Percentiles rank a stretch among this genome's conserved stretches.
These are phyloP conservation scores for Nomada hirtipes DNA, from an alignment of 2,888 invertebrate genomes.

Conservation along the genomic window DNA sequence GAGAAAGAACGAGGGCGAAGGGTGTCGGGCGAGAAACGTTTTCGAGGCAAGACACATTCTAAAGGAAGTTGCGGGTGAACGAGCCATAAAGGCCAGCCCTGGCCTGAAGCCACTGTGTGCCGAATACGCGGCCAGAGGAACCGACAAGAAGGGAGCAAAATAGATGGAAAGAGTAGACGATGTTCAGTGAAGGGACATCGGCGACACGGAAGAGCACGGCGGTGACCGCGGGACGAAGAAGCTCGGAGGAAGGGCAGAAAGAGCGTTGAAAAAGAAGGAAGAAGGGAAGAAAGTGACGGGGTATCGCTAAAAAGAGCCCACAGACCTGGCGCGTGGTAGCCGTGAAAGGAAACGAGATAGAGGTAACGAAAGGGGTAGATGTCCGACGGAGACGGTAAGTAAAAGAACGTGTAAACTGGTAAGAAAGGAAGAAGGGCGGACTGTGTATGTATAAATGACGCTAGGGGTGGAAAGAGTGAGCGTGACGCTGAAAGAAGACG, in stretches of 20 bases:
- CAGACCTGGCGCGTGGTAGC: background rate
- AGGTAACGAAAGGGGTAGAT: slow-evolving; percentile 12
- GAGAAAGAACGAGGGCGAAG: background rate
- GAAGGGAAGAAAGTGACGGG: background rate
- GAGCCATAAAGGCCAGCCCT: slow-evolving; percentile 55
- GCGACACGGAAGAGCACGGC: slow-evolving; percentile 21
- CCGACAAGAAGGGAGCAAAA: slow-evolving; percentile 30
- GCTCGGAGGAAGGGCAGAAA: slow-evolving; percentile 2
- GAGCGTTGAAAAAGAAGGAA: background rate
- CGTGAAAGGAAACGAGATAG: slow-evolving; percentile 14
- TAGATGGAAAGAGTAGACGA: slow-evolving; percentile 10
- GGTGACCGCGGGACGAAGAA: slow-evolving; percentile 19
- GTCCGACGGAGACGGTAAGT: background rate
- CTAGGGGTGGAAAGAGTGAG: slow-evolving; percentile 24
- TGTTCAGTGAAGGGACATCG: slow-evolving; percentile 11
- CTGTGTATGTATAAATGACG: slow-evolving; percentile 42
- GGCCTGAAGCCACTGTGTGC: slow-evolving; percentile 55
- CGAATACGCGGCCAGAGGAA: slow-evolving; percentile 25
- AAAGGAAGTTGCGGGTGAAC: slow-evolving; percentile 53
- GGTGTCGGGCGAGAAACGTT: slow-evolving; percentile 18
- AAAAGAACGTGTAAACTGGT: background rate
- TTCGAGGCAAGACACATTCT: slow-evolving; percentile 50
- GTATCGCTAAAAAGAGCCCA: background rate
- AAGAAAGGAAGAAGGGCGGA: slow-evolving; percentile 1
- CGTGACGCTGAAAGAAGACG: slow-evolving; percentile 19